phyloP scores from a whole-genome alignment of 2,888 invertebrate species.

The Acronicta aceris region DNA sequence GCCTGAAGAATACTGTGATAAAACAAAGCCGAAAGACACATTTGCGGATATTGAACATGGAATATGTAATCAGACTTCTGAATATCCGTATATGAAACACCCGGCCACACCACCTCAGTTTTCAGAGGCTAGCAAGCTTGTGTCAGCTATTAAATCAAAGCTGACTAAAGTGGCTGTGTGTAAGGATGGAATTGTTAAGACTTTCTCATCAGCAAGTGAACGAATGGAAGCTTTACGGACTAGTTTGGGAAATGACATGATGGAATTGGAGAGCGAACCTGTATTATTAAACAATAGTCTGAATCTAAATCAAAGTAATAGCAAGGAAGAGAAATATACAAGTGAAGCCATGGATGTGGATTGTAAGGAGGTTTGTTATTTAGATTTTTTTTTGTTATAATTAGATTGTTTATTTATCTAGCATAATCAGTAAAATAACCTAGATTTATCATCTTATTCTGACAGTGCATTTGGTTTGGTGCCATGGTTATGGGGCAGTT shows the following conservation, averaged over 20 bases:
- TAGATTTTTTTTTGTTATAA: constrained; percentile 5
- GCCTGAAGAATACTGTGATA: constrained; percentile 77
- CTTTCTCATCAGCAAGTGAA: constrained; percentile 70
- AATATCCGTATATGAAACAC: constrained; percentile 82
- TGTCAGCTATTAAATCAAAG: constrained; percentile 84
- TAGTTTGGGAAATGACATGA: constrained; percentile 68
- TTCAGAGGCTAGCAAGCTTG: constrained; percentile 82
- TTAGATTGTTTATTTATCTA: not conserved
- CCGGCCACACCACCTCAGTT: constrained; percentile 85
- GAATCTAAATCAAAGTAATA: constrained; percentile 7
- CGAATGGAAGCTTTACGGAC: constrained; percentile 71
- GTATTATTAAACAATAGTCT: constrained; percentile 46
- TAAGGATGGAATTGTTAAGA: constrained; percentile 61
- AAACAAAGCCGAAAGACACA: constrained; percentile 77
- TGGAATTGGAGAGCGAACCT: constrained; percentile 54
- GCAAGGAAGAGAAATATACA: constrained; percentile 47
- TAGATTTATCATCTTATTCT: too few relatives aligned
- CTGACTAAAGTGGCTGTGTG: constrained; percentile 66
- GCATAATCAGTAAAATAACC: too few relatives aligned
- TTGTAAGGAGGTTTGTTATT: constrained; percentile 69
- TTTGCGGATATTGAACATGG: constrained; percentile 85
- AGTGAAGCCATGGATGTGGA: constrained; percentile 81
- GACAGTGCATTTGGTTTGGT: too few relatives aligned
- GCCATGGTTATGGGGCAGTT: too few relatives aligned
- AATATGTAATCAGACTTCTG: constrained; percentile 80